Conservation (phyloP, 2,888 invertebrate genomes). For the Blomia tropicalis region DNA sequence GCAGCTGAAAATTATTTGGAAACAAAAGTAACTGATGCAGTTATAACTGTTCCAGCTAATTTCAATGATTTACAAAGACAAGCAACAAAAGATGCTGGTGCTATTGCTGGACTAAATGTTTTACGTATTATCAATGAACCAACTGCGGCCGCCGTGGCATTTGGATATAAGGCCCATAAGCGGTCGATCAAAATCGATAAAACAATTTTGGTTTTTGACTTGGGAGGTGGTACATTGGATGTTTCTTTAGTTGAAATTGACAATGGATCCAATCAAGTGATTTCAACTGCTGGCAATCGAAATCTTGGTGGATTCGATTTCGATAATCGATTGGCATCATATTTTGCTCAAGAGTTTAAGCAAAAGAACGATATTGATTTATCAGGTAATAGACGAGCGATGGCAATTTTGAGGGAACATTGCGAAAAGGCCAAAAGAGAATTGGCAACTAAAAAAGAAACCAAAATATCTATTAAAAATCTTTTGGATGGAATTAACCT, state of each 20-base stretch:
- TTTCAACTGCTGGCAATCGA: conserved; percentile 44
- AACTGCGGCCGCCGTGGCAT: conserved; percentile 34
- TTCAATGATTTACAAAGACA: conserved; percentile 49
- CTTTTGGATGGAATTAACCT: conserved; percentile 71
- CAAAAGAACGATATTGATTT: conserved; percentile 40
- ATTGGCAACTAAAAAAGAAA: conserved; percentile 39
- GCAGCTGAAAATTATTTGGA: conserved; percentile 57
- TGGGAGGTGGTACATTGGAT: conserved; percentile 29
- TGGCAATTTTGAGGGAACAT: conserved; percentile 47
- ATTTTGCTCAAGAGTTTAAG: conserved; percentile 37
- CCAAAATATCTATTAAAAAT: conserved; percentile 41
- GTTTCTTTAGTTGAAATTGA: conserved; percentile 27
- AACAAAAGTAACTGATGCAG: conserved; percentile 49
- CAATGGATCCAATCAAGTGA: conserved; percentile 37
- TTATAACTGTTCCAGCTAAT: conserved; percentile 63
- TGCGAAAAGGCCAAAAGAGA: conserved; percentile 49
- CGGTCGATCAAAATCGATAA: conserved; percentile 27
- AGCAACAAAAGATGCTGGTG: conserved; percentile 41
- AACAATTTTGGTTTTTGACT: conserved; percentile 26
- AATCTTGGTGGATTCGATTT: conserved; percentile 41
- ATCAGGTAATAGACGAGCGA: conserved; percentile 41
- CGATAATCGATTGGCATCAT: conserved; percentile 37
- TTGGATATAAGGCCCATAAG: conserved; percentile 36
- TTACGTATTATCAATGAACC: conserved; percentile 41
- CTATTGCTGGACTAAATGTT: conserved; percentile 35